phyloP scores from a whole-genome alignment of 1,140 invertebrate genomes.

The Tetragnatha versicolor region DNA sequence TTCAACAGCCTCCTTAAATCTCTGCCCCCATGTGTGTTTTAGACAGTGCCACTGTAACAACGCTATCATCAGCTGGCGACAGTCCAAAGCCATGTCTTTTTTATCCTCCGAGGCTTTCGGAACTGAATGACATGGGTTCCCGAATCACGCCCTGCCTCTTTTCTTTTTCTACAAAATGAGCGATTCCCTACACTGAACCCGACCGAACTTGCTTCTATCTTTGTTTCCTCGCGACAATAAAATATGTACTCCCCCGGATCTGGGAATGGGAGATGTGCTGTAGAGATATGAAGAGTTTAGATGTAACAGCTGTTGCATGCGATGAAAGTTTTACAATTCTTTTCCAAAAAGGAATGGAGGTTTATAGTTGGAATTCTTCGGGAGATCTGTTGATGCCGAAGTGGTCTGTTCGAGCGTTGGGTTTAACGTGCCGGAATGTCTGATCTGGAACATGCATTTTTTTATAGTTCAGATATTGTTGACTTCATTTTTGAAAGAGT shows the following conservation, averaged over 20 bases:
- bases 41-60: not conserved
- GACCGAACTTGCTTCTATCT: too few relatives aligned
- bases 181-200: not conserved
- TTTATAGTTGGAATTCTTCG: not conserved
- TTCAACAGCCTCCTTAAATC: not conserved
- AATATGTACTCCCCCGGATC: constrained; percentile 21
- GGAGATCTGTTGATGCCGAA: too few relatives aligned
- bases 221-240: constrained; percentile 6
- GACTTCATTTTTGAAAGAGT: too few relatives aligned
- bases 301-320: constrained; percentile 6
- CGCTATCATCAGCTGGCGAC: constrained; percentile 16
- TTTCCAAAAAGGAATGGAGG: not conserved
- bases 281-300: not conserved
- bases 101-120: constrained; percentile 1
- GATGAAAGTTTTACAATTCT: constrained; percentile 4
- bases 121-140: constrained; percentile 19
- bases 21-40: not conserved
- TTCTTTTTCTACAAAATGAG: constrained; percentile 7
- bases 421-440: too few relatives aligned
- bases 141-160: not conserved
- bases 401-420: too few relatives aligned
- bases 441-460: too few relatives aligned
- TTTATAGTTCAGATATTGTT: too few relatives aligned
- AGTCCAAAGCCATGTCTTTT: not conserved
- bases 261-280: not conserved